These are phyloP conservation scores for Dendrolimus houi DNA, from an alignment of 2,888 invertebrate species.

Conservation along the genomic window DNA sequence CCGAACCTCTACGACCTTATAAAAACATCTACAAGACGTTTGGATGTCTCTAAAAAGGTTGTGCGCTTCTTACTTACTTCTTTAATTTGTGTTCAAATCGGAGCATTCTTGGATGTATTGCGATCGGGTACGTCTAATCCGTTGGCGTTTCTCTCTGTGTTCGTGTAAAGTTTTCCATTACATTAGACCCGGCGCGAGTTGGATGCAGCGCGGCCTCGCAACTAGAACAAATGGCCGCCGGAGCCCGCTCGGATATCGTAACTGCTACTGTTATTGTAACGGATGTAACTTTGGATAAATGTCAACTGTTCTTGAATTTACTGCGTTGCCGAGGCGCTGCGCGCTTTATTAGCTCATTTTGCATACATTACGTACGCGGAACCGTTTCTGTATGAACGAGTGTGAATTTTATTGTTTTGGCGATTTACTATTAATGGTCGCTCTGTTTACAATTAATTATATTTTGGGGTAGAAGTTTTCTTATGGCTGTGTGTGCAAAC, in stretches of 20 bases:
- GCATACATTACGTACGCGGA: conserved; percentile 48
- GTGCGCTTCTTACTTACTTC: too few relatives aligned
- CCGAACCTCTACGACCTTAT: too few relatives aligned
- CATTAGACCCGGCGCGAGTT: conserved; percentile 40
- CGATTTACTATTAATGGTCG: too few relatives aligned
- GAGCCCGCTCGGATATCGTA: conserved; percentile 59
- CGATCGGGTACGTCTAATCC: conserved; percentile 36
- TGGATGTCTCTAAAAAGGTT: too few relatives aligned
- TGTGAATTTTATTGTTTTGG: too few relatives aligned
- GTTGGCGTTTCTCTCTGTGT: conserved; percentile 38
- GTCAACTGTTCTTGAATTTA: conserved; percentile 70
- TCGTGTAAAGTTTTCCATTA: conserved; percentile 65
- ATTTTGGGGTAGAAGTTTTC: too few relatives aligned
- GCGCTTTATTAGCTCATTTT: conserved; percentile 67
- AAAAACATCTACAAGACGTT: too few relatives aligned
- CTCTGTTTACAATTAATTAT: too few relatives aligned
- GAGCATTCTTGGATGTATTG: too few relatives aligned
- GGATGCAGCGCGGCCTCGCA: conserved; percentile 32
- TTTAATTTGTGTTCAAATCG: too few relatives aligned
- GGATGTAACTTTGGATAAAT: conserved; percentile 73
- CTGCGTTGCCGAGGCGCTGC: conserved; percentile 46
- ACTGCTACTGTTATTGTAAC: conserved; percentile 68
- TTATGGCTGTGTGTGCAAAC: too few relatives aligned
- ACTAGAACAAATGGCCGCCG: conserved; percentile 64
- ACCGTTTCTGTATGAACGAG: too few relatives aligned